These are phyloP conservation scores for Fulica atra DNA, from an alignment of 2,113 vertebrate species.

Conservation along the genomic window DNA sequence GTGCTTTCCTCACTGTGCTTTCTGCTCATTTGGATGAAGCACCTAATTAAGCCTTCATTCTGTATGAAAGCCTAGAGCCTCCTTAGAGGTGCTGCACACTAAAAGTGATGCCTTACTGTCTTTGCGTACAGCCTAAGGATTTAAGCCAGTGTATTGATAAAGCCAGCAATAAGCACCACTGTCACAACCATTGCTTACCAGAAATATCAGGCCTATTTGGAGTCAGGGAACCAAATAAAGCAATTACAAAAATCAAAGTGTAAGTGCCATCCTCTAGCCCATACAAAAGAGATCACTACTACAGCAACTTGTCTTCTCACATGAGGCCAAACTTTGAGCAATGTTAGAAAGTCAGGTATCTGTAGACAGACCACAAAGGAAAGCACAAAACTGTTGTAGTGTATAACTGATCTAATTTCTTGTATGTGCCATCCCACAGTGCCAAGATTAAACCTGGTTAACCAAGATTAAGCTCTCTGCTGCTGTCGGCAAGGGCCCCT, in stretches of 20 bases:
- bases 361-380: background rate
- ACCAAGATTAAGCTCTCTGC: background rate
- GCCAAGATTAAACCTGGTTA: background rate
- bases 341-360: background rate
- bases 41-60: background rate
- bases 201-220: background rate
- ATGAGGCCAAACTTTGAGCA: background rate
- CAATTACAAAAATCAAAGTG: background rate
- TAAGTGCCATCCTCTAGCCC: background rate
- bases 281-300: background rate
- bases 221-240: background rate
- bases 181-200: background rate
- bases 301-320: background rate
- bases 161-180: background rate
- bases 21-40: background rate
- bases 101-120: background rate
- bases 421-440: background rate
- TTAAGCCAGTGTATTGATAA: background rate
- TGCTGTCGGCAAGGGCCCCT: background rate
- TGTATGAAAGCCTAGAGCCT: background rate
- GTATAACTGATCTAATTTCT: background rate
- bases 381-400: background rate
- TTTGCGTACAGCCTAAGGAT: background rate
- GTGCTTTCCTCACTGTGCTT: background rate
- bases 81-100: background rate